Percentiles rank a stretch among this genome's conserved stretches.
phyloP scores from a whole-genome alignment of 2,888 invertebrate species.

The Agrotis puta region DNA sequence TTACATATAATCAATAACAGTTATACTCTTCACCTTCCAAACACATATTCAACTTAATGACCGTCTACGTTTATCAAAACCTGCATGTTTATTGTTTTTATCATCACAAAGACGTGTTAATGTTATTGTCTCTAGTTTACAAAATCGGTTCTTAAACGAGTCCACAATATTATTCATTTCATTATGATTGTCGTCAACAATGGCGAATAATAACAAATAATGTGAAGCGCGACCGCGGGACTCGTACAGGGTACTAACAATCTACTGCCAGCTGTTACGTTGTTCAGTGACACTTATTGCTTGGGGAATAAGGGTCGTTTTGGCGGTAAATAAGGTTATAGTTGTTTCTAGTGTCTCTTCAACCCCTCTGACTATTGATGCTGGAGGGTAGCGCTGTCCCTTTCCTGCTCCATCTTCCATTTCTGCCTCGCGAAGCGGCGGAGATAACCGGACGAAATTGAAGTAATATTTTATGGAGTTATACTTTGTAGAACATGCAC shows the following conservation, averaged over 20 bases:
- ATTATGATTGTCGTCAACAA: slow-evolving; percentile 61
- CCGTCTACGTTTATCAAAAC: slow-evolving; percentile 41
- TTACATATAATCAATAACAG: slow-evolving; percentile 29
- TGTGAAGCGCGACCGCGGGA: slow-evolving; percentile 54
- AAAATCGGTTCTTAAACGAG: slow-evolving; percentile 46
- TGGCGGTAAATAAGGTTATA: slow-evolving; percentile 26
- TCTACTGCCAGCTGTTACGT: slow-evolving; percentile 36
- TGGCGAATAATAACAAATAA: slow-evolving; percentile 65
- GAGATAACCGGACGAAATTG: slow-evolving; percentile 54
- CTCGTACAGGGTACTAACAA: slow-evolving; percentile 24
- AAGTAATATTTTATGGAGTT: slow-evolving; percentile 60
- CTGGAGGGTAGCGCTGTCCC: slow-evolving; percentile 64
- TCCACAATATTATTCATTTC: slow-evolving; percentile 58
- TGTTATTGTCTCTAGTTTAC: slow-evolving; percentile 56
- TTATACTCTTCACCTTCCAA: slow-evolving; percentile 19
- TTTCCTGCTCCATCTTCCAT: slow-evolving; percentile 61
- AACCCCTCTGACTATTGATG: slow-evolving; percentile 63
- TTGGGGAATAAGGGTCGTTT: slow-evolving; percentile 44
- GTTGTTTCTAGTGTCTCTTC: slow-evolving; percentile 52
- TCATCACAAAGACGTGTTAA: slow-evolving; percentile 50
- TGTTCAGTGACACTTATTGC: slow-evolving; percentile 42
- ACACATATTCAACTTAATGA: slow-evolving; percentile 28
- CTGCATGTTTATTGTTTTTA: slow-evolving; percentile 51
- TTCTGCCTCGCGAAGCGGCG: slow-evolving; percentile 45
- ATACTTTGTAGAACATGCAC: slow-evolving; percentile 58